Percentiles rank a stretch among this genome's conserved stretches.
Evolutionary conservation across 2,888 invertebrate genomes (phyloP).

Genomic region (Brachylomia viminalis): DNA sequence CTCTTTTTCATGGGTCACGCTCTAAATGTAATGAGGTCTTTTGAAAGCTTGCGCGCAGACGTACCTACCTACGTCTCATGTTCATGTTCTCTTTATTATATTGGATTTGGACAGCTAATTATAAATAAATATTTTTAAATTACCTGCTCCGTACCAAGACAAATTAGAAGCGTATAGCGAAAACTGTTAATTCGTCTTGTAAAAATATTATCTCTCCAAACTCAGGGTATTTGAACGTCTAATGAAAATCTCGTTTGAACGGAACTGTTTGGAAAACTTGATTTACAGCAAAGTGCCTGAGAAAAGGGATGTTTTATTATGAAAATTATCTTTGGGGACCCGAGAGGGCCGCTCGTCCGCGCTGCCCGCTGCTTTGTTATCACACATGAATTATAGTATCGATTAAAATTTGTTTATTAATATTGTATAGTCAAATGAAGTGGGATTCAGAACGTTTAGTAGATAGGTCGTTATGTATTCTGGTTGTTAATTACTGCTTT

Average conservation of each 20-base stretch:
- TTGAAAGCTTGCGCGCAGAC: conserved; percentile 12
- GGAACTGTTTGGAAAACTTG: conserved; percentile 85
- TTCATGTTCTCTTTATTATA: neutral
- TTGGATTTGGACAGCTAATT: conserved; percentile 34
- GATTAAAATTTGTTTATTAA: conserved; percentile 72
- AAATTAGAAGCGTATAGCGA: conserved; percentile 10
- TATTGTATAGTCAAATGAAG: conserved; percentile 51
- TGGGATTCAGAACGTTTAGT: conserved; percentile 3
- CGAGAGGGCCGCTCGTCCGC: conserved; percentile 70
- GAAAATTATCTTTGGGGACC: conserved; percentile 84
- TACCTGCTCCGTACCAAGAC: conserved; percentile 29
- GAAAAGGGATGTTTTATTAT: conserved; percentile 88
- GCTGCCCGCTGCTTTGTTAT: conserved; percentile 71
- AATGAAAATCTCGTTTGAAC: conserved; percentile 83
- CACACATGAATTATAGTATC: conserved; percentile 72
- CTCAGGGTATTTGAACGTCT: conserved; percentile 77
- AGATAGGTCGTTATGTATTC: neutral
- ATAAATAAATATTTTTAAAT: conserved; percentile 32
- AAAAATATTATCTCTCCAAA: conserved; percentile 75
- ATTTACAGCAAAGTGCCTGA: conserved; percentile 85
- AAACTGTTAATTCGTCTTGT: conserved; percentile 72
- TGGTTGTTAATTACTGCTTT: conserved; percentile 14
- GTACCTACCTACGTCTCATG: conserved; percentile 10
- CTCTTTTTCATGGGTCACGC: conserved; percentile 34
- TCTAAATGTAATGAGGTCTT: conserved; percentile 49